phyloP scores from a whole-genome alignment of 2,888 invertebrate species.

The Hoplodrina ambigua region DNA sequence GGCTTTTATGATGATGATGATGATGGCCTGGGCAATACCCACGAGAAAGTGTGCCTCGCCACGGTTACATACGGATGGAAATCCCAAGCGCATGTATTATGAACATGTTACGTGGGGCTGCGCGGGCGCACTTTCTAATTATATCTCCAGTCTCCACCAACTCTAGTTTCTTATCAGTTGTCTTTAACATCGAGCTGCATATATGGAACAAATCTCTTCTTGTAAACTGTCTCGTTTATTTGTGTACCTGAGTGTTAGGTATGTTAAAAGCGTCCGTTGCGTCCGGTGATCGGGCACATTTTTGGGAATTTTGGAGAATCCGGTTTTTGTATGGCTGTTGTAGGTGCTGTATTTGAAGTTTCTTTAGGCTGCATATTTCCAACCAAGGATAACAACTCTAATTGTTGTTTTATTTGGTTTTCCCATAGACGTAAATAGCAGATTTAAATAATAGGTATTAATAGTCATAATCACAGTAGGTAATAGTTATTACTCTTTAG shows the following conservation, averaged over 20 bases:
- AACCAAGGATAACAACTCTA: slow-evolving; percentile 55
- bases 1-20: slow-evolving; percentile 56
- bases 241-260: slow-evolving; percentile 7
- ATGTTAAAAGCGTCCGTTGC: slow-evolving; percentile 10
- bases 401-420: slow-evolving; percentile 62
- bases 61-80: slow-evolving; percentile 73
- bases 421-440: slow-evolving; percentile 59
- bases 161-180: slow-evolving; percentile 34
- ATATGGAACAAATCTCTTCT: slow-evolving; percentile 3
- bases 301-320: slow-evolving; percentile 44
- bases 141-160: slow-evolving; percentile 49
- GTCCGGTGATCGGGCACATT: slow-evolving; percentile 29
- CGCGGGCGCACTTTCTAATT: slow-evolving; percentile 73
- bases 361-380: slow-evolving; percentile 31
- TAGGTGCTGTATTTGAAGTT: slow-evolving; percentile 36
- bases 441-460: slow-evolving; percentile 61
- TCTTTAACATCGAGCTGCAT: slow-evolving; percentile 26
- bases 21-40: slow-evolving; percentile 76
- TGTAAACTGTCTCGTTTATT: not conserved
- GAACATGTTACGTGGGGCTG: slow-evolving; percentile 68
- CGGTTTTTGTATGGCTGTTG: slow-evolving; percentile 43
- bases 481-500: not conserved
- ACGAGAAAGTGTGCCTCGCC: slow-evolving; percentile 78
- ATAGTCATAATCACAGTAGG: slow-evolving; percentile 32
- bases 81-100: slow-evolving; percentile 73